Evolutionary conservation across 2,888 invertebrate genomes (phyloP).

Genomic region (Apeira syringaria): DNA sequence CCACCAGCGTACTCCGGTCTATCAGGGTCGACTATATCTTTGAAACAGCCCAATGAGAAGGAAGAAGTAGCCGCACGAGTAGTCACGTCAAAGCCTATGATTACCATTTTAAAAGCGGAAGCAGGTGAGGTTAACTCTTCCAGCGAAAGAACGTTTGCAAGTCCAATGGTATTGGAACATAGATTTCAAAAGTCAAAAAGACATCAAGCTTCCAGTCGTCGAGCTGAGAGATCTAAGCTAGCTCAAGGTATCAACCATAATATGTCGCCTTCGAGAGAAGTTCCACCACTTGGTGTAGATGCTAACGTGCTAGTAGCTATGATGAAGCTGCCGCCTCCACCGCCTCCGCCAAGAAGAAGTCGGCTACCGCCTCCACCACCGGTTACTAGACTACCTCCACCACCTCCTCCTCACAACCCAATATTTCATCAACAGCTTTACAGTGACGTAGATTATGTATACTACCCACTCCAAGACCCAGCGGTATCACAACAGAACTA

Average conservation of each 20-base stretch:
- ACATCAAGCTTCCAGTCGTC: constrained; percentile 81
- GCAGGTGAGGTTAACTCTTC: constrained; percentile 87
- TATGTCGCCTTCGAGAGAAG: constrained; percentile 75
- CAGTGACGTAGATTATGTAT: constrained; percentile 96
- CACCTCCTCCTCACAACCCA: constrained; percentile 91
- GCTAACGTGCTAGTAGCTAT: constrained; percentile 84
- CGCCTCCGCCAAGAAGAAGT: constrained; percentile 80
- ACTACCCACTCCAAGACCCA: constrained; percentile 95
- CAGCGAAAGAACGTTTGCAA: constrained; percentile 81
- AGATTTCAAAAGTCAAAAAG: constrained; percentile 77
- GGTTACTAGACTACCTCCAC: constrained; percentile 86
- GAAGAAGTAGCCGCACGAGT: constrained; percentile 90
- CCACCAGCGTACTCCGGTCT: constrained; percentile 87
- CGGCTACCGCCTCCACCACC: constrained; percentile 88
- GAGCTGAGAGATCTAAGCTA: constrained; percentile 85
- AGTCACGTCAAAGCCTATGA: constrained; percentile 90
- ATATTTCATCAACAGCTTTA: constrained; percentile 95
- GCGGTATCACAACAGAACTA: constrained; percentile 95
- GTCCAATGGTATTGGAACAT: constrained; percentile 76
- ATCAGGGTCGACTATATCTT: constrained; percentile 37
- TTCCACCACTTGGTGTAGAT: constrained; percentile 61
- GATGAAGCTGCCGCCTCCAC: constrained; percentile 84
- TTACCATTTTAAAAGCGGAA: constrained; percentile 90
- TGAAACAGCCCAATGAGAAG: constrained; percentile 56
- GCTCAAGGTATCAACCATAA: constrained; percentile 73